phyloP scores from a whole-genome alignment of 2,888 invertebrate species.

The Galerucella calmariensis region DNA sequence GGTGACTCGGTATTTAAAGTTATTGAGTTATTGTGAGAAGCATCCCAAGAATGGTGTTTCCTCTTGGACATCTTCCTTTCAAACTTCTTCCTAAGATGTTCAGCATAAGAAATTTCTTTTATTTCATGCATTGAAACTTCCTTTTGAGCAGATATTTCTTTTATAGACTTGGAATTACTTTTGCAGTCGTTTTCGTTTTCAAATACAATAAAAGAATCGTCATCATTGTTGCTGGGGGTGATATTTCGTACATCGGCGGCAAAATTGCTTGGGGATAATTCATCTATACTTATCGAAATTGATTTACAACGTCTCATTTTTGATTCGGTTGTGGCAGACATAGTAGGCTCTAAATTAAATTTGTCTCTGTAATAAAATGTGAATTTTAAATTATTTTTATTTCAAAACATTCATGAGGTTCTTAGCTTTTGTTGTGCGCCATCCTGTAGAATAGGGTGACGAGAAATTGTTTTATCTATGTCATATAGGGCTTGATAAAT shows the following conservation, averaged over 20 bases:
- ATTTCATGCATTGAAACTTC: constrained; percentile 13
- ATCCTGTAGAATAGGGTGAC: too few relatives aligned
- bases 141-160: neutral
- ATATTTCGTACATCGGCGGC: constrained; percentile 25
- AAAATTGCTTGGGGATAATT: constrained; percentile 37
- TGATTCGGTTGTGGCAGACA: constrained; percentile 29
- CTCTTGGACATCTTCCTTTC: constrained; percentile 56
- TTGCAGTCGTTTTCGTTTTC: constrained; percentile 36
- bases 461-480: too few relatives aligned
- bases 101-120: constrained; percentile 30
- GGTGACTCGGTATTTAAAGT: constrained; percentile 44
- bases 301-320: constrained; percentile 48
- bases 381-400: constrained; percentile 15
- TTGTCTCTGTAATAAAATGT: constrained; percentile 34
- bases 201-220: constrained; percentile 54
- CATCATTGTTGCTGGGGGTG: constrained; percentile 34
- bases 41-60: constrained; percentile 61
- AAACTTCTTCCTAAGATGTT: constrained; percentile 50
- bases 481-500: too few relatives aligned
- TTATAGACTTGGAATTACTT: constrained; percentile 18
- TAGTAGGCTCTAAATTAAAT: constrained; percentile 30
- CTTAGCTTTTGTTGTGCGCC: too few relatives aligned
- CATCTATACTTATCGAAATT: constrained; percentile 49
- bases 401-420: too few relatives aligned
- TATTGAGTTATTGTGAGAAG: constrained; percentile 49